Conservation (phyloP, 2,113 vertebrate genomes). For the Glareola pratincola region DNA sequence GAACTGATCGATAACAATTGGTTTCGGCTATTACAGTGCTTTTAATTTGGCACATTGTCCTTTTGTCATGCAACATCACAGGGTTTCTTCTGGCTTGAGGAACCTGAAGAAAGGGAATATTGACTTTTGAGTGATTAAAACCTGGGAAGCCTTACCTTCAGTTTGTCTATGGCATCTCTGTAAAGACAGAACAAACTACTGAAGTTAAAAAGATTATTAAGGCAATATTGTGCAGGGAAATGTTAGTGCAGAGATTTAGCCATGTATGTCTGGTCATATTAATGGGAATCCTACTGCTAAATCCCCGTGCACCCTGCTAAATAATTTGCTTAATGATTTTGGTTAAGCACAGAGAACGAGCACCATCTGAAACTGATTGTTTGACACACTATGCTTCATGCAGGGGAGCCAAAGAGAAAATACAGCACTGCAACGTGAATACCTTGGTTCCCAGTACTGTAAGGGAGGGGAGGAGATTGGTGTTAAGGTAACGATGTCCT, state of each 20-base stretch:
- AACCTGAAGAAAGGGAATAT: not conserved
- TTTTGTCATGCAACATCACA: not conserved
- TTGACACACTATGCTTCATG: not conserved
- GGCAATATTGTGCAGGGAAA: not conserved
- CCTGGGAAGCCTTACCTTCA: not conserved
- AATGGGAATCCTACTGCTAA: not conserved
- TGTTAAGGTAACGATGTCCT: not conserved
- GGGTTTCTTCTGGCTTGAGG: not conserved
- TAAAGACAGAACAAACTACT: not conserved
- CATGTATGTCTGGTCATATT: not conserved
- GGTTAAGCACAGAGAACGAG: not conserved
- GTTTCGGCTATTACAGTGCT: not conserved
- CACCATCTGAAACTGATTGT: not conserved
- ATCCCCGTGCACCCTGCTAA: not conserved
- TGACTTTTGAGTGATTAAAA: not conserved
- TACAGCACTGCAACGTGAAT: not conserved
- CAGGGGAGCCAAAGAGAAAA: not conserved
- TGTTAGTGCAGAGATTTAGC: not conserved
- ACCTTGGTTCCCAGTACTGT: not conserved
- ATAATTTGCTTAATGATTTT: conserved; percentile 18
- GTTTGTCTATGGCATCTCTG: not conserved
- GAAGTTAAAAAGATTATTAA: not conserved
- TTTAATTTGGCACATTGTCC: not conserved
- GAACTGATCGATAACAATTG: not conserved
- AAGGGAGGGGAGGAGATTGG: not conserved